phyloP scores from a whole-genome alignment of 2,888 invertebrate species.

The Synergus gifuensis region DNA sequence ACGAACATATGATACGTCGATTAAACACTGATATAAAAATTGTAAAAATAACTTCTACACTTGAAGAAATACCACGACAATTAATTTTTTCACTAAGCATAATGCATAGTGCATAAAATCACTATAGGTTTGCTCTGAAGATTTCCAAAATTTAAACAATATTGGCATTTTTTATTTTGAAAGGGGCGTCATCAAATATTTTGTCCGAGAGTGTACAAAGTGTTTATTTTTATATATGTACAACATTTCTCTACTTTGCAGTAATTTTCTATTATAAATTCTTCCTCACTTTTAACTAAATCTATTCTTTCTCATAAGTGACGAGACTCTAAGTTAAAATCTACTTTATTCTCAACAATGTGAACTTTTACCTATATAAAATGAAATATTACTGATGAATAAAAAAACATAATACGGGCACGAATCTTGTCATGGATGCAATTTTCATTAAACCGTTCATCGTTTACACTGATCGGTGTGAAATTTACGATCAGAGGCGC shows the following conservation, averaged over 20 bases:
- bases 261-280: not conserved
- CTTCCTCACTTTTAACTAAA: not conserved
- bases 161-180: no score
- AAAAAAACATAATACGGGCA: constrained; percentile 25
- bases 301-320: not conserved
- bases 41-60: no score
- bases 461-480: constrained; percentile 14
- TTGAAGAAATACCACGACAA: no score
- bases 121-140: no score
- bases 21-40: no score
- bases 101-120: no score
- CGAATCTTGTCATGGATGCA: constrained; percentile 25
- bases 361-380: constrained; percentile 28
- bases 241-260: not conserved
- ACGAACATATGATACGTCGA: no score
- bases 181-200: no score
- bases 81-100: no score
- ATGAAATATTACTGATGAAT: constrained; percentile 10
- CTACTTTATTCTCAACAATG: constrained; percentile 32
- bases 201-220: no score
- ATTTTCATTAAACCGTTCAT: constrained; percentile 35
- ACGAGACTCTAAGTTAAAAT: constrained; percentile 15
- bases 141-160: no score
- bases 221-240: no score
- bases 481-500: constrained; percentile 35